Evolutionary conservation across 2,888 invertebrate species (phyloP), one percentile per base, ranked within the genome.

Genomic region (Crematogaster levior): DNA sequence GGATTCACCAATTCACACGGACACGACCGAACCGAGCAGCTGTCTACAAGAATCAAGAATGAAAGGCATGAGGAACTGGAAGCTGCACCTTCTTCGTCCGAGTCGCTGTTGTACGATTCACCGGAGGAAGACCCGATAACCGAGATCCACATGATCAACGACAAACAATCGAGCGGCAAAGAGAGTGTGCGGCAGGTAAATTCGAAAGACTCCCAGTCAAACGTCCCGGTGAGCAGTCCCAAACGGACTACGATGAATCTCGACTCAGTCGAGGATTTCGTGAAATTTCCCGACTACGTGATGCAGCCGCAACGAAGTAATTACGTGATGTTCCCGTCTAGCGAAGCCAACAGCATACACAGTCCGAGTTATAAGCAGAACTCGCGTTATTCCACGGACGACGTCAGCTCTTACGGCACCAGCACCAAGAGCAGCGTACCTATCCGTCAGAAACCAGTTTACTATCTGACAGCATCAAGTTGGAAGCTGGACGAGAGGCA

Each of bases 271-370:
- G 75, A 84, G 43, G 85, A 88, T 68, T 88, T 86, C 43, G 90
- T 91, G 18, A 86, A 89, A 51, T 93, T 92, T 70, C 91, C 92
- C 27, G 87, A 56, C 15, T 75, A 88, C 81, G 86, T 88, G 12
- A 86, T 84, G 12, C 80, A 81, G 37, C 65, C 81, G 18, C 79
- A 85, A 5, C 75, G 27, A 37, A n/a, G n/a, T 5, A 83, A 85
- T 18, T 90, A 84, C 80, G 91, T 93, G 4, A 91, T 90, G 15
- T 93, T 94, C 61, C 93, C 93, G 0, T 91, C 91, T 7, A 92
- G 92, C 30, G 92, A 93, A 18, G 92, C 91, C 1, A 94, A 94
- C 86, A 94, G 94, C 77, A 93, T 94, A 79, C 93, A 93, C 81
- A 89, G 85, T 27, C 86, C 86, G 18, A 89, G 85, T 27, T 92